Percentiles rank a stretch among this genome's conserved stretches.
phyloP scores from a whole-genome alignment of 2,113 vertebrate genomes.

The Toxostoma redivivum region DNA sequence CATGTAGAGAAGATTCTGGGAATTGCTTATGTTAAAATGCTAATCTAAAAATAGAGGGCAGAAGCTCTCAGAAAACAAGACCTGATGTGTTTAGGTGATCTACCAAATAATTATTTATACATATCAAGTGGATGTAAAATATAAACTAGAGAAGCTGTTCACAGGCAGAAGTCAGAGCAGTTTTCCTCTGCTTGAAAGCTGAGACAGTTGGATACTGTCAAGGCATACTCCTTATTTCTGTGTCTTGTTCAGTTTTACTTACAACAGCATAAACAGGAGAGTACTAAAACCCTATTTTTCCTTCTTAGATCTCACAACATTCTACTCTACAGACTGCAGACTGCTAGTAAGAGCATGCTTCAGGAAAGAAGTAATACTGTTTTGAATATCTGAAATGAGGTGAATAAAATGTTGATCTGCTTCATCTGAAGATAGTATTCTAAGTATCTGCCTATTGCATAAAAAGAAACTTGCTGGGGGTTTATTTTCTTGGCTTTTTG shows the following conservation, averaged over 20 bases:
- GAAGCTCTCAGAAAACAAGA: background rate
- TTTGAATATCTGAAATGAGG: background rate
- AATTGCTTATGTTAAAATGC: background rate
- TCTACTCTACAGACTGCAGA: background rate
- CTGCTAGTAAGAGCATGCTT: background rate
- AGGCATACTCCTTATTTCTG: background rate
- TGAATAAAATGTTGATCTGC: background rate
- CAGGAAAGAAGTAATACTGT: rapidly evolving
- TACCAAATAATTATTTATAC: background rate
- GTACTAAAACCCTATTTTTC: background rate
- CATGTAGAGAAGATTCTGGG: background rate
- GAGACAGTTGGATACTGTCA: background rate
- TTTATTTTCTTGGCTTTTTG: background rate
- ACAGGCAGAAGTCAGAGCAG: background rate
- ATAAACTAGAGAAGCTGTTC: background rate
- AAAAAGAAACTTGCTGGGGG: background rate
- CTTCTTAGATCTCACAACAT: background rate
- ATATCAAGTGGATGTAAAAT: background rate
- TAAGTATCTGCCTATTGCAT: background rate
- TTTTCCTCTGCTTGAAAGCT: background rate
- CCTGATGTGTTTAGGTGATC: background rate
- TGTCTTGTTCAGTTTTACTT: background rate
- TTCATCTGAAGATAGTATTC: background rate
- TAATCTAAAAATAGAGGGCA: background rate
- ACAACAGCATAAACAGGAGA: background rate